Base-by-base conservation (phyloP, 2,797 vertebrate genomes). In the Hylomyscus alleni region DNA sequence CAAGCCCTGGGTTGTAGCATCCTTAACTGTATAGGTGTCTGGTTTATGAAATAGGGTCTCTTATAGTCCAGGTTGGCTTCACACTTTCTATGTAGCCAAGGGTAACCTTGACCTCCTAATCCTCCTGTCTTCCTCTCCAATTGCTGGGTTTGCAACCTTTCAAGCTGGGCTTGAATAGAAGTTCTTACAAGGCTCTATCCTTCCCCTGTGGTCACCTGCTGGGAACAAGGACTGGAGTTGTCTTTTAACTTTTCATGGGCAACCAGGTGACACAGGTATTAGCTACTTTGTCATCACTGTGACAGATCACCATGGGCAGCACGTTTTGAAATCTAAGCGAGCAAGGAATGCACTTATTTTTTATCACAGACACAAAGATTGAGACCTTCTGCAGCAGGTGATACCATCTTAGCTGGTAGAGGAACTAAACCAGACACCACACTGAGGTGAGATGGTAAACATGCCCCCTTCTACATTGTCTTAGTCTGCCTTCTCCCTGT, bases 331-430 rank as follows among this genome's bases (percentile, higher is more conserved):
- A 60, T 40, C 81, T 62, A 83, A 19, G 1, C 22, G 17, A 86
- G 44, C n/a, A 93, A 91, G 52, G 85, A 50, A 60, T 60, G 29
- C 75, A 82, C 26, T 67, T 44, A 47, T 65, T 13, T 56, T 83
- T 89, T 78, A 60, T 50, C 75, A 86, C 2, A 89, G 72, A 84
- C 31, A 17, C 22, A 69, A 47, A 95, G 67, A 89, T 89, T n/a
- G n/a, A 93, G 26, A 24, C 3, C 37, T 77, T 76, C n/a, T 47
- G 37, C 1, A 85, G 12, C n/a, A 69, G 6, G 56, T 58, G 37
- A 20, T 73, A 88, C 20, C 44, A 94, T 37, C 69, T 47, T 65
- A 94, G 22, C 69, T 90, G 72, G 62, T 7, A 56, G 26, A 87
- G 58, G 76, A 88, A 81, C 3, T 52, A 78, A 56, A 91, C 26